Evolutionary conservation across 2,888 invertebrate genomes (phyloP).

Genomic region (Lycophotia porphyrea): DNA sequence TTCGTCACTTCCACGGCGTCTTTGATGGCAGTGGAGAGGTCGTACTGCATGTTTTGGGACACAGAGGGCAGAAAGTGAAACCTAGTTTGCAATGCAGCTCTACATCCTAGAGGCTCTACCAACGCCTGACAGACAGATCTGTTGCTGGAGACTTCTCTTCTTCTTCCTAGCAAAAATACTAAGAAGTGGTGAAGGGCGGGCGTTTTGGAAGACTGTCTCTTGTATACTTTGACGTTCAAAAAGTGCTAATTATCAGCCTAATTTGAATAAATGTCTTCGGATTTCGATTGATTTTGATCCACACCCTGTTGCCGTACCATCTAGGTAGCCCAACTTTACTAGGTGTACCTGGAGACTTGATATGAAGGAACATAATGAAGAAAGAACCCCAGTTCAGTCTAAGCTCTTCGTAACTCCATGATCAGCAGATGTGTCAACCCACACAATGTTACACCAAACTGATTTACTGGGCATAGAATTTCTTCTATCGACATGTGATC

Average conservation of each 20-base stretch:
- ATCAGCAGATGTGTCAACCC: conserved; percentile 48
- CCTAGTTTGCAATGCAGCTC: neutral
- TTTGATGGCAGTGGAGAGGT: neutral
- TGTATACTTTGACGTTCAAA: neutral
- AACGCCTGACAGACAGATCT: neutral
- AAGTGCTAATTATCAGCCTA: neutral
- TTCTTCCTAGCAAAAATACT: neutral
- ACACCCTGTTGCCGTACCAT: neutral
- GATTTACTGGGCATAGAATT: conserved; percentile 72
- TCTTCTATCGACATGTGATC: conserved; percentile 64
- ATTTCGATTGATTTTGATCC: neutral
- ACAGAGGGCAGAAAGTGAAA: neutral
- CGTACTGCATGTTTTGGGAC: neutral
- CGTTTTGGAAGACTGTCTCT: neutral
- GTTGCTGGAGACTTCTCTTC: neutral
- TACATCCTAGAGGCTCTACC: neutral
- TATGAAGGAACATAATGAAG: neutral
- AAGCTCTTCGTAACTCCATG: conserved; percentile 52
- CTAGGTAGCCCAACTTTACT: neutral
- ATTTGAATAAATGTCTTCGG: neutral
- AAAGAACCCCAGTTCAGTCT: neutral
- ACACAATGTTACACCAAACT: conserved; percentile 60
- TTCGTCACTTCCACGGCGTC: neutral
- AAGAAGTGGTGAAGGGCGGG: neutral
- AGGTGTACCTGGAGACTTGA: neutral